Evolutionary conservation across 2,888 invertebrate genomes (phyloP).

Genomic region (Ornithoptera priamus): DNA sequence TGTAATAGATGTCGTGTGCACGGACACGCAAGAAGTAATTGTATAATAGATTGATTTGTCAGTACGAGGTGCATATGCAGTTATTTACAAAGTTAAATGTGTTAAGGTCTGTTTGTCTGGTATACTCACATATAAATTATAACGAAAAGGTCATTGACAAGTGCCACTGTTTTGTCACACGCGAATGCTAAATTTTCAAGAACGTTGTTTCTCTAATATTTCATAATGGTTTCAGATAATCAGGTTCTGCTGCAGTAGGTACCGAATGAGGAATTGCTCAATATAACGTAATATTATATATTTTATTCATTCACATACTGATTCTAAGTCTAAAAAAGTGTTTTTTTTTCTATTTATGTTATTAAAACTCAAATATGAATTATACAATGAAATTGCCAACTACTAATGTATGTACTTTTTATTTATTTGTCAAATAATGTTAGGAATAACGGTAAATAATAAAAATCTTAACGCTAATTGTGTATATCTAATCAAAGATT

Average conservation of each 20-base stretch:
- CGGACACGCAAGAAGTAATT: conserved; percentile 58
- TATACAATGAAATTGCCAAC: neutral
- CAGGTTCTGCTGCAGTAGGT: too few species aligned
- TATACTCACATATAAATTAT: conserved; percentile 11
- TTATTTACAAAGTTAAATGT: conserved; percentile 17
- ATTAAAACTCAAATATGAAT: neutral
- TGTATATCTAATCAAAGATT: conserved; percentile 6
- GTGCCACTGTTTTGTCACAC: neutral
- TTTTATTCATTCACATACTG: too few species aligned
- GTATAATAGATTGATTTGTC: conserved; percentile 30
- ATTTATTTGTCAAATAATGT: neutral
- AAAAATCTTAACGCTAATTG: neutral
- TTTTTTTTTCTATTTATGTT: too few species aligned
- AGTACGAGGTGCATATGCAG: conserved; percentile 3
- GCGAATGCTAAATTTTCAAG: neutral
- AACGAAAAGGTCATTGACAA: conserved; percentile 22
- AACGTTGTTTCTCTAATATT: too few species aligned
- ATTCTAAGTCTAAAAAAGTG: too few species aligned
- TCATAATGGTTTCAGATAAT: too few species aligned
- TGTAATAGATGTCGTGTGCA: conserved; percentile 34
- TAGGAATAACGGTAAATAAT: neutral
- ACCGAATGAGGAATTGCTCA: too few species aligned
- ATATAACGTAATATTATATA: too few species aligned
- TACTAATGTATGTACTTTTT: neutral
- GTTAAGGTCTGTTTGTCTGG: conserved; percentile 21